Conservation (phyloP, 2,113 vertebrate species). For the Prunella fulvescens region DNA sequence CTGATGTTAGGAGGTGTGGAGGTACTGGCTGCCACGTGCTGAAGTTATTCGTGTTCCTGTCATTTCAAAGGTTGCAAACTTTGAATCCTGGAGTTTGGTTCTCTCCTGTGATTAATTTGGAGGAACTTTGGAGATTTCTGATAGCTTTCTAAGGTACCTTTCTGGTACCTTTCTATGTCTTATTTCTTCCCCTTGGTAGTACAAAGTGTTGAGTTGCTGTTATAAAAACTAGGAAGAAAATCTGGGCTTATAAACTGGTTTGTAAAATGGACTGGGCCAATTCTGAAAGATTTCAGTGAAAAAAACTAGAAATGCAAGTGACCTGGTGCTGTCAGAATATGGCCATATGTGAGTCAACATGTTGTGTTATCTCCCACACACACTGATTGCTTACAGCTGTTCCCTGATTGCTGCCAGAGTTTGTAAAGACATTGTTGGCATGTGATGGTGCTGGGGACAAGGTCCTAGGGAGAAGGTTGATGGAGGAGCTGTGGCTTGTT, state of each 20-base stretch:
- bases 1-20: neutral
- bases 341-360: neutral
- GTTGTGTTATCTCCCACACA: neutral
- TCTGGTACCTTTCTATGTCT: neutral
- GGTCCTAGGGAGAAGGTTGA: neutral
- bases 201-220: neutral
- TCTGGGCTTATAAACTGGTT: neutral
- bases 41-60: neutral
- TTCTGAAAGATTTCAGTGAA: neutral
- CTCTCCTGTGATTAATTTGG: neutral
- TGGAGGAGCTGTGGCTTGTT: neutral
- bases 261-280: neutral
- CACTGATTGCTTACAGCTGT: neutral
- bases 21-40: neutral
- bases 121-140: neutral
- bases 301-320: neutral
- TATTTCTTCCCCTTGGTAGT: neutral
- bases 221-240: neutral
- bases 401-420: neutral
- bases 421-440: neutral
- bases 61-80: neutral
- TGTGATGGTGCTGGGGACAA: rapidly evolving
- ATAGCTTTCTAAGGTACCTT: too few species aligned
- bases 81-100: neutral
- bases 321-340: neutral